Evolutionary conservation across 2,888 invertebrate genomes (phyloP).

Genomic region (Meandrusa payeni): DNA sequence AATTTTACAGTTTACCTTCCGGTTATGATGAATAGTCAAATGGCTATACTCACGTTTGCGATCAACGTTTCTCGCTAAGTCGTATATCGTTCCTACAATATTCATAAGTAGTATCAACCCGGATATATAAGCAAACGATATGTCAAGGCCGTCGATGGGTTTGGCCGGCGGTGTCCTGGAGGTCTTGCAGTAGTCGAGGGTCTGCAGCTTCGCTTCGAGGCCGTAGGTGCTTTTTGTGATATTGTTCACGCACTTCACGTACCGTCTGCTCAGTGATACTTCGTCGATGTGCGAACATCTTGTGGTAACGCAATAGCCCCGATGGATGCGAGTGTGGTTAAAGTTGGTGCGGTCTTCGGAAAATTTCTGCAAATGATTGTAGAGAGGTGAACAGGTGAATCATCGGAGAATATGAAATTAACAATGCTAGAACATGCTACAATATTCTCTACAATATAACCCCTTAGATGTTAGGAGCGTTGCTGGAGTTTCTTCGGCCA

Average conservation of each 20-base stretch:
- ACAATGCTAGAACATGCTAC: too few relatives aligned
- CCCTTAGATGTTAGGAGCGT: too few relatives aligned
- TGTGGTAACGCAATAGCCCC: conserved; percentile 34
- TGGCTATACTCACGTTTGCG: conserved; percentile 30
- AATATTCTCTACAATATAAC: too few relatives aligned
- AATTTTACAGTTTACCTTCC: background rate
- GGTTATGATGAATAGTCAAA: conserved; percentile 1
- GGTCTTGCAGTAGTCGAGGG: conserved; percentile 32
- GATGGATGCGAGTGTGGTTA: conserved; percentile 35
- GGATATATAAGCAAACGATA: conserved; percentile 25
- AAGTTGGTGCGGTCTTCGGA: conserved; percentile 30
- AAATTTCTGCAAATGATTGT: conserved; percentile 26
- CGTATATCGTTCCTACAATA: conserved; percentile 31
- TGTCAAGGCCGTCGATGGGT: conserved; percentile 30
- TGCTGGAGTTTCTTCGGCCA: too few relatives aligned
- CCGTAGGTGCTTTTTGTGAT: conserved; percentile 28
- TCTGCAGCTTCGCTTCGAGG: conserved; percentile 27
- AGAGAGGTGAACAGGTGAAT: too few relatives aligned
- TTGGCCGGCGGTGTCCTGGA: conserved; percentile 16
- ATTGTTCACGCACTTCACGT: conserved; percentile 32
- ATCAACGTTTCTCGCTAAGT: conserved; percentile 27
- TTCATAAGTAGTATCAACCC: conserved; percentile 29
- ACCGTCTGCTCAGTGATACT: conserved; percentile 22
- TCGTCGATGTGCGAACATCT: conserved; percentile 30
- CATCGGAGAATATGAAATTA: too few relatives aligned